Percentiles rank a stretch among this genome's conserved stretches.
Conservation (phyloP, 37 sponge, comb jelly and placozoan genomes). For the Petrosia ficiformis region DNA sequence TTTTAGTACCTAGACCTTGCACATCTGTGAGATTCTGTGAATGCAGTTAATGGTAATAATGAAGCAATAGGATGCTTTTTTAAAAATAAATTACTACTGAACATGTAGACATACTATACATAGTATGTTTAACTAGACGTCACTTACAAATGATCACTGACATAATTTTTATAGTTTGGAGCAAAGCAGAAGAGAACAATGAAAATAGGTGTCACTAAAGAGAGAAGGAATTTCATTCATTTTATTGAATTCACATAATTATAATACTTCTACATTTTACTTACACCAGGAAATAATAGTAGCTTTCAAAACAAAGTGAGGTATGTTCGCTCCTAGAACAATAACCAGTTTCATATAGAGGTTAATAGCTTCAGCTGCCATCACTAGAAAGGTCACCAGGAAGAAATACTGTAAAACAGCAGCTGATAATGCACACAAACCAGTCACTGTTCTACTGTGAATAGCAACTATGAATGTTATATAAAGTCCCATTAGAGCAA, state of each 20-base stretch:
- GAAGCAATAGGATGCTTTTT: too few species aligned
- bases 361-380: slow-evolving; percentile 56
- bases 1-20: too few species aligned
- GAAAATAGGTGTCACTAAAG: slow-evolving; percentile 7
- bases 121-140: too few species aligned
- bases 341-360: slow-evolving; percentile 39
- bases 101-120: too few species aligned
- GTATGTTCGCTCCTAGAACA: slow-evolving; percentile 16
- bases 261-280: slow-evolving; percentile 24
- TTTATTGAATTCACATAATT: too few species aligned
- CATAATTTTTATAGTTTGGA: neutral
- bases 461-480: slow-evolving; percentile 23
- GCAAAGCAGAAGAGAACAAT: slow-evolving; percentile 2
- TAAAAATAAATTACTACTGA: too few species aligned
- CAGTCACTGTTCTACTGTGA: neutral
- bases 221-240: neutral
- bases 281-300: slow-evolving; percentile 37
- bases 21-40: too few species aligned
- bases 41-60: too few species aligned
- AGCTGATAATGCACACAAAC: slow-evolving; percentile 16
- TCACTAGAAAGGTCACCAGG: slow-evolving; percentile 24
- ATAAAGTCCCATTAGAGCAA: slow-evolving; percentile 43
- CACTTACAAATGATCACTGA: neutral
- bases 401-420: slow-evolving; percentile 55
- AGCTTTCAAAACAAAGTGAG: slow-evolving; percentile 17